Percentiles rank a stretch among this genome's conserved stretches.
Conservation (phyloP, 2,113 vertebrate genomes). For the Amblyopsis rosae region DNA sequence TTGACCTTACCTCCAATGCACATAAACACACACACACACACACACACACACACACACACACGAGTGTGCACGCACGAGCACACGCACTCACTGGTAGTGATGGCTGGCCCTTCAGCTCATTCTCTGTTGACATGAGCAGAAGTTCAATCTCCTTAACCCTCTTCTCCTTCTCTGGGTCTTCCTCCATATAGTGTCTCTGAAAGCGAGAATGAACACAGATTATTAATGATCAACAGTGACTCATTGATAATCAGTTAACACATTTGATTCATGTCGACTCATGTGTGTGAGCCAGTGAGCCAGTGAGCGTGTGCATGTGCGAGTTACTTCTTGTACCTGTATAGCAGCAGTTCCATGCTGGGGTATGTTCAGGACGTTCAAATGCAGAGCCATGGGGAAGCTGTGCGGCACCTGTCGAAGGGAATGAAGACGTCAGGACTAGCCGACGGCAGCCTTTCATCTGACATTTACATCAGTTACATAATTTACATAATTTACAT, state of each 20-base stretch:
- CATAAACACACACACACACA: constrained; percentile 16
- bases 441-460: background rate
- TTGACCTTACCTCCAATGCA: constrained; percentile 18
- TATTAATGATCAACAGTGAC: no score
- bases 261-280: no score
- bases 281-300: no score
- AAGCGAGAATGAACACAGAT: constrained; percentile 35
- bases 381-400: constrained; percentile 89
- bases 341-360: constrained; percentile 92
- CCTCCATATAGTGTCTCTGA: constrained; percentile 98
- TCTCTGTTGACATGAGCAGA: constrained; percentile 98
- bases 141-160: constrained; percentile 98
- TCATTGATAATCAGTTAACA: no score
- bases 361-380: constrained; percentile 95
- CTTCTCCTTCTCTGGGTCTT: constrained; percentile 99
- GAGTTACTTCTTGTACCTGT: constrained; percentile 79
- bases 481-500: no score
- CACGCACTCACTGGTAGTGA: constrained; percentile 86
- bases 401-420: constrained; percentile 72
- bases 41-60: constrained; percentile 26
- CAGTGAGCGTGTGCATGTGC: no score
- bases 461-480: background rate
- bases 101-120: constrained; percentile 94
- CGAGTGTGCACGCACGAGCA: constrained; percentile 47
- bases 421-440: constrained; percentile 35